Conservation (phyloP, 2,113 vertebrate genomes). For the Phalacrocorax aristotelis region DNA sequence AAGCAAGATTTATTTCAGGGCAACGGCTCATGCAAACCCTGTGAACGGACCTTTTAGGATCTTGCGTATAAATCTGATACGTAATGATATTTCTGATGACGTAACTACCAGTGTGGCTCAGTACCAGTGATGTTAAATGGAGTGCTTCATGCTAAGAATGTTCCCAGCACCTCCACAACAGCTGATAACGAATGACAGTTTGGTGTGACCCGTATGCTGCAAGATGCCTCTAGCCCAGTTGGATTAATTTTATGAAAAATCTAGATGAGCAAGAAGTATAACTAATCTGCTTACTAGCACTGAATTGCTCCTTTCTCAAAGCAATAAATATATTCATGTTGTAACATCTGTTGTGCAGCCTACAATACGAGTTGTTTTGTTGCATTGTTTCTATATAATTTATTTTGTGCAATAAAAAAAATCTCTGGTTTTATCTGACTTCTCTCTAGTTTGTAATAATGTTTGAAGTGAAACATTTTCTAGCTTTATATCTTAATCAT, state of each 20-base stretch:
- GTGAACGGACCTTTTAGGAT: not conserved
- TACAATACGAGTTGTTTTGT: conserved; percentile 62
- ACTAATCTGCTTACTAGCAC: conserved; percentile 70
- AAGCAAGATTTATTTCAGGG: not conserved
- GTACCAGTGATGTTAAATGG: not conserved
- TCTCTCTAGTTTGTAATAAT: conserved; percentile 27
- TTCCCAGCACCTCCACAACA: conserved; percentile 34
- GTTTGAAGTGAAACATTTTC: conserved; percentile 1
- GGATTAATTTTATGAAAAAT: conserved; percentile 59
- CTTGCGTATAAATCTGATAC: not conserved
- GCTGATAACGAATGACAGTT: conserved; percentile 2
- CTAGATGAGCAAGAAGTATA: conserved; percentile 67
- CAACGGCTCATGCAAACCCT: not conserved
- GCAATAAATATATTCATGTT: conserved; percentile 74
- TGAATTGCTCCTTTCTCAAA: conserved; percentile 73
- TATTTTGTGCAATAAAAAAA: conserved; percentile 75
- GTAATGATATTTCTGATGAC: not conserved
- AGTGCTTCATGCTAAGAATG: conserved; percentile 9
- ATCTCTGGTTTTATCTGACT: conserved; percentile 63
- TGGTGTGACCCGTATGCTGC: conserved; percentile 43
- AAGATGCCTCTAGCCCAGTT: conserved; percentile 71
- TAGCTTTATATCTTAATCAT: not conserved
- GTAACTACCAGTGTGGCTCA: not conserved
- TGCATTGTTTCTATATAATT: conserved; percentile 75
- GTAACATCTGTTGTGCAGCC: conserved; percentile 67